Base-by-base conservation (phyloP, 2,113 vertebrate genomes). In the Ameiurus melas region DNA sequence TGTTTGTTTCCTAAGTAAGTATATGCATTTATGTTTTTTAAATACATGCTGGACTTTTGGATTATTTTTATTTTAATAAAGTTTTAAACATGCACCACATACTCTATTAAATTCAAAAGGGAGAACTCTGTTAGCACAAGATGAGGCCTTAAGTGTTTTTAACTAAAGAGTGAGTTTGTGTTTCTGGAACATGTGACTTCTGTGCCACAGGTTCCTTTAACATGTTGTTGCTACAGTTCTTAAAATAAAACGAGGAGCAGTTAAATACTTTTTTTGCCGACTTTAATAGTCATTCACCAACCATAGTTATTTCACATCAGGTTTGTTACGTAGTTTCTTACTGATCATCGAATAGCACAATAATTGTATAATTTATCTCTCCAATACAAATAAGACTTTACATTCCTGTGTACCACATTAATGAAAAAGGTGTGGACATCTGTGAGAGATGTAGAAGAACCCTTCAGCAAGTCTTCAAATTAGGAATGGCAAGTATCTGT, bases 181-280 rank as follows among this genome's bases (percentile, higher is more conserved):
- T 85, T 57, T 81, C 17, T 81, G 57, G 43, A 47, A 47, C 16
- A 14, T 60, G 33, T 62, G 39, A 13, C 30, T 64, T 58, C 14
- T 85, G 20, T 75, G 43, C 53, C 33, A 58, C 39, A 70, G 43
- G 8, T 70, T 85, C 33, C 22, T 43, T 62, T 43, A 53, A 85
- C 30, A 8, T 73, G 68, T 30, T 84, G 27, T 43, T 68, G 13
- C 25, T 66, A 43, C 30, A 39, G 55, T 62, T 86, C 36, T 62
- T 77, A 86, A 57, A 86, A 77, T 68, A 43, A 85, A 77, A 86
- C 47, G 30, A 75, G 55, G 6, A 36, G 55, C 22, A 14, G 30
- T 81, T 57, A 60, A 36, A 36, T 25, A 82, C 9, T 25, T 13
- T 36, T 36, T 57, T 57, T 8, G 19, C 43, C n/a, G 25, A 51